phyloP scores from a whole-genome alignment of 2,113 vertebrate species.

The Spizaetus ornatus region DNA sequence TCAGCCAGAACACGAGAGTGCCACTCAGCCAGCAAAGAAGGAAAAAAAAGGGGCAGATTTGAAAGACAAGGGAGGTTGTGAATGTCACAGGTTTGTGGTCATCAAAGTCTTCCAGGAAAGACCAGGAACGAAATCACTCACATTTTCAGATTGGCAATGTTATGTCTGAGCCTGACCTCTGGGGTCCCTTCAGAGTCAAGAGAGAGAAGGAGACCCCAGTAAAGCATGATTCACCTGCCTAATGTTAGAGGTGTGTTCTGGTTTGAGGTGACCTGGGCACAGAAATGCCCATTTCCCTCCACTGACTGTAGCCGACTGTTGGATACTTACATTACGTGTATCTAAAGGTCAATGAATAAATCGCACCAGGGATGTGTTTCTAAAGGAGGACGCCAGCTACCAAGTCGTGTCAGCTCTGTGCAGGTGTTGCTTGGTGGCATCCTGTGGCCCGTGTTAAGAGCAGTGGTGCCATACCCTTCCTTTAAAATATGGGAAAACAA shows the following conservation, averaged over 20 bases:
- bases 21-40: neutral
- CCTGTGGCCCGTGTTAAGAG: neutral
- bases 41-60: neutral
- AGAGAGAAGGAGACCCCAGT: neutral
- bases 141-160: neutral
- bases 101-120: neutral
- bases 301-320: neutral
- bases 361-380: neutral
- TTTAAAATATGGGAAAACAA: neutral
- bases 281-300: neutral
- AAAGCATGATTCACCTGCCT: neutral
- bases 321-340: accelerated
- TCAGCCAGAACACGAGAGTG: neutral
- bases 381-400: neutral
- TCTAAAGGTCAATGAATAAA: neutral
- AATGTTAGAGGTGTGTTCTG: neutral
- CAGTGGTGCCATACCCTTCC: neutral
- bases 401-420: accelerated
- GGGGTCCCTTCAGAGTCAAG: neutral
- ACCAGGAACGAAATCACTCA: neutral
- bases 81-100: neutral
- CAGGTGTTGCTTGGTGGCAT: neutral
- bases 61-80: neutral
- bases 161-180: neutral
- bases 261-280: neutral